Conservation (phyloP, 2,888 invertebrate species). For the Eupithecia dodoneata region DNA sequence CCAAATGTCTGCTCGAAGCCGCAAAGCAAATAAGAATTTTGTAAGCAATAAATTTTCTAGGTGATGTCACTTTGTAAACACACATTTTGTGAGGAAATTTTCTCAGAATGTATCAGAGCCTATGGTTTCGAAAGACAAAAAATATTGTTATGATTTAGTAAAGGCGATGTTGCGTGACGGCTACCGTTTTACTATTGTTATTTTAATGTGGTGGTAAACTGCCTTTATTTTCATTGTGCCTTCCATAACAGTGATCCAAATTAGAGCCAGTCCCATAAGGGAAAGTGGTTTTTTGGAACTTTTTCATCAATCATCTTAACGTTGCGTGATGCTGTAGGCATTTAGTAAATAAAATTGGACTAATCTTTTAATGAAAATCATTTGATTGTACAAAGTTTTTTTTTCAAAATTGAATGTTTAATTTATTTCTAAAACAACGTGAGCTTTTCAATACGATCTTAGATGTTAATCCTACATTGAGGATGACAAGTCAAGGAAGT, state of each 20-base stretch:
- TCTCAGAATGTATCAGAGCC: slow-evolving; percentile 25
- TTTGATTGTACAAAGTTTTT: slow-evolving; percentile 43
- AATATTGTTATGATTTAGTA: slow-evolving; percentile 36
- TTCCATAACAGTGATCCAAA: slow-evolving; percentile 35
- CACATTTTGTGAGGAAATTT: slow-evolving; percentile 19
- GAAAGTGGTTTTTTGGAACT: slow-evolving; percentile 52
- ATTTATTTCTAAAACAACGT: slow-evolving; percentile 33
- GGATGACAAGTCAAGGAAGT: slow-evolving; percentile 36
- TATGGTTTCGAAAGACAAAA: slow-evolving; percentile 28
- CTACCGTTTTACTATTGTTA: slow-evolving; percentile 54
- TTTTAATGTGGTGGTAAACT: slow-evolving; percentile 47
- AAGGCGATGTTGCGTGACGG: slow-evolving; percentile 54
- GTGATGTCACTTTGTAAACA: slow-evolving; percentile 26
- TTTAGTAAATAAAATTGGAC: slow-evolving; percentile 52
- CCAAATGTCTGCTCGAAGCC: slow-evolving; percentile 5
- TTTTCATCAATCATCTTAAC: slow-evolving; percentile 54
- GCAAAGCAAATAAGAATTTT: slow-evolving; percentile 18
- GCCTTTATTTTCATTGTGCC: slow-evolving; percentile 42
- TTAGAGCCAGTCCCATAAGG: slow-evolving; percentile 43
- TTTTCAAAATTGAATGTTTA: slow-evolving; percentile 47
- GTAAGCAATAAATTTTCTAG: slow-evolving; percentile 25
- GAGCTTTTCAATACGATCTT: neutral
- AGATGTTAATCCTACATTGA: slow-evolving; percentile 33
- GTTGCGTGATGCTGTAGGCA: slow-evolving; percentile 59
- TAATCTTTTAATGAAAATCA: slow-evolving; percentile 48